Evolutionary conservation across 23 tunicate genomes (phyloP), one percentile per base, ranked within the genome.

Genomic region (Ciona savignyi): DNA sequence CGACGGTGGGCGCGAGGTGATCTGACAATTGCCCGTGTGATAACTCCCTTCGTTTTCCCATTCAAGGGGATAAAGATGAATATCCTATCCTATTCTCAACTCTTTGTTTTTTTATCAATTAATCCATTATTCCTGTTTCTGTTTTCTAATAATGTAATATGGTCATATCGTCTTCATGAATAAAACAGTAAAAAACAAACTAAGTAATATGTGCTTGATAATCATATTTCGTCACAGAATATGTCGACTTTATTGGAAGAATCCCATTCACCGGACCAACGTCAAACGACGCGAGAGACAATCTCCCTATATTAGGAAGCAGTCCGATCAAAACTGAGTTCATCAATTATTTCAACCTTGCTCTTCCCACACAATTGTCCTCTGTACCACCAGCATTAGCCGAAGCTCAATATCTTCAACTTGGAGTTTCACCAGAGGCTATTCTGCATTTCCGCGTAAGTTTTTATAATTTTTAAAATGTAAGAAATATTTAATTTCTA

Each of bases 321-420:
- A 65, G 51, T 26, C 30, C 24, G 25, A 24, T 49, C 24, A 73
- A 75, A 9, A 73, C 65, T 31, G 23, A 65, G 3, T 66, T 75
- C 23, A 66, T 73, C 29, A 51, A 76, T 23, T 62, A 27, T 29
- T 73, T 81, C 23, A 73, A 32, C 29, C 42, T 62, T n/a, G 73
- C 76, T 34, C 3, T 81, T 22, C 49, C 25, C 34, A 73, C 69
- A 26, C 67, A 73, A 30, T 32, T 81, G 61, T 27, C 60, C 1
- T 31, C 34, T 0, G 15, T 22, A 21, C 29, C 56, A 1, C 85
- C 85, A 42, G 49, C 65, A 23, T 24, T 29, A 34, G 78, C 51
- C 4, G 74, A 73, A 1, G 67, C 66, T 22, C 65, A 81, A 65
- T 81, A 81, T 73, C 73, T 65, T 30, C 85, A 81, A 66, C 85